Evolutionary conservation across 2,113 vertebrate genomes (phyloP).

Genomic region (Ondatra zibethicus): DNA sequence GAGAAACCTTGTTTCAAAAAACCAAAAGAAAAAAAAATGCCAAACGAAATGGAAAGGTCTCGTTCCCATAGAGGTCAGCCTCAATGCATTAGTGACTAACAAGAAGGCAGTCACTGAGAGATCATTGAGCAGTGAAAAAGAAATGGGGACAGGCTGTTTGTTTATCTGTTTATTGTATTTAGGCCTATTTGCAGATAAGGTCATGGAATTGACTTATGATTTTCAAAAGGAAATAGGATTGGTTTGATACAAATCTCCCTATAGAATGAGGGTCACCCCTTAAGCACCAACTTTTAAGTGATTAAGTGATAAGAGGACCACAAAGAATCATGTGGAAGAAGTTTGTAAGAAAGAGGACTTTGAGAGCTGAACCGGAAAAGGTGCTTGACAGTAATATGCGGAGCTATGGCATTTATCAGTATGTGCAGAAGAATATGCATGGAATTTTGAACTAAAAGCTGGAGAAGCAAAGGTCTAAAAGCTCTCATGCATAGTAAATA

Average conservation of each 20-base stretch:
- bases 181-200: constrained; percentile 10
- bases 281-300: constrained; percentile 53
- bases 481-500: constrained; percentile 73
- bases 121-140: neutral
- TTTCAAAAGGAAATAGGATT: constrained; percentile 25
- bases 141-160: neutral
- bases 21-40: neutral
- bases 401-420: constrained; percentile 75
- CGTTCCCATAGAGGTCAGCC: neutral
- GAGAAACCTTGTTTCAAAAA: no score
- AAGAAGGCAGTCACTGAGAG: neutral
- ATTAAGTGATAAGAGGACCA: constrained; percentile 34
- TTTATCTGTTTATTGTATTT: neutral
- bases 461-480: constrained; percentile 67
- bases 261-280: neutral
- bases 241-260: constrained; percentile 19
- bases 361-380: constrained; percentile 69
- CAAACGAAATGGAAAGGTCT: constrained; percentile 22
- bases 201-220: constrained; percentile 13
- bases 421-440: constrained; percentile 67
- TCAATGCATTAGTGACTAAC: neutral
- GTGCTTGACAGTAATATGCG: constrained; percentile 45
- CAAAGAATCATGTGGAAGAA: constrained; percentile 62
- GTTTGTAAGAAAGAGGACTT: constrained; percentile 68
- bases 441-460: constrained; percentile 75